Base-by-base conservation (phyloP, 1,140 invertebrate species). In the Achroia grisella region DNA sequence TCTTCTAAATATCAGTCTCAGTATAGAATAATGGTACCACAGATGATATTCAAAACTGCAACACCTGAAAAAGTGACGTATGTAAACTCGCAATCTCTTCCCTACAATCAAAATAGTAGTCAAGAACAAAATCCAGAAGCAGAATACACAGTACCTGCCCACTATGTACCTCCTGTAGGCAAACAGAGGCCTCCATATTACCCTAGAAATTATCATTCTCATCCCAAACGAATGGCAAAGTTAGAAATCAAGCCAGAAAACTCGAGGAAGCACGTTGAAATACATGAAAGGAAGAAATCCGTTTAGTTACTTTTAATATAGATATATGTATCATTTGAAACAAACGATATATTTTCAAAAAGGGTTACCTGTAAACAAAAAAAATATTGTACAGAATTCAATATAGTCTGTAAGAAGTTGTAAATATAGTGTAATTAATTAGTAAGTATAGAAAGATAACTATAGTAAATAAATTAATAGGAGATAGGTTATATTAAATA, bases 21-120 rank as follows among this genome's bases (percentile, higher is more conserved):
- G 6, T 83, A 71, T 45, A 75, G 48, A 51, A 50, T 83, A 13
- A 83, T 83, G 77, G 75, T 81, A 10, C 79, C 79, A 10, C 71
- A 83, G 37, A 81, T 72, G 0, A 54, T 74, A 8, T 54, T 83
- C 1, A 67, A 52, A 4, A 65, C 67, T 40, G 65, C 75, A 12
- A 48, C 52, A 30, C 60, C 56, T 29, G 74, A 76, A 28, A 84
- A 80, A 35, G 70, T 83, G 2, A 49, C 70, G 1, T 79, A 81
- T 28, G 78, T 82, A 2, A 68, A 72, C 51, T 79, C 78, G 4
- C 73, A 71, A 12, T 51, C 64, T 2, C 32, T 69, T 17, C 48
- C 74, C 13, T 71, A 75, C 48, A 57, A 44, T 14, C 63, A 71
- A 42, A 11, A 39, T 10, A 50, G 48, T 8, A 52, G 39, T 34